These are phyloP conservation scores for Daboia siamensis DNA, from an alignment of 2,113 vertebrate genomes.

Conservation along the genomic window DNA sequence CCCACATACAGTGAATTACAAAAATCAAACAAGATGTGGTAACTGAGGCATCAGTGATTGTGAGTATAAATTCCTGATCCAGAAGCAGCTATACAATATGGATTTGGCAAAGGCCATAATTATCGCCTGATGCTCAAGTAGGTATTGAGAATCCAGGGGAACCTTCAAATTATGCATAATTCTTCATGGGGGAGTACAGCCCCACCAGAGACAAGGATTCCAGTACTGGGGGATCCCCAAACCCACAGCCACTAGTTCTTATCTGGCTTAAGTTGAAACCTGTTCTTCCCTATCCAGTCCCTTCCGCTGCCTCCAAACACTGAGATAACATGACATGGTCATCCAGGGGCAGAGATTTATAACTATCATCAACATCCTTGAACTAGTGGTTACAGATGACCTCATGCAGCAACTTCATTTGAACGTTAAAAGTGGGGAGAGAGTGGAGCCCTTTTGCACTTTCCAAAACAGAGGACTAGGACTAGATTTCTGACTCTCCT, in stretches of 20 bases:
- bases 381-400: not conserved
- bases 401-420: not conserved
- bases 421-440: not conserved
- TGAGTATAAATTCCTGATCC: not conserved
- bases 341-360: not conserved
- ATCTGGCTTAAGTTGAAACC: not conserved
- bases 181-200: not conserved
- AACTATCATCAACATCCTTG: not conserved
- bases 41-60: not conserved
- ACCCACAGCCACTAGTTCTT: not conserved
- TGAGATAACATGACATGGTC: not conserved
- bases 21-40: not conserved
- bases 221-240: not conserved
- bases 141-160: not conserved
- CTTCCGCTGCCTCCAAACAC: not conserved
- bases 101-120: not conserved
- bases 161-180: not conserved
- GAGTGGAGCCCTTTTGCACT: not conserved
- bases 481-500: not conserved
- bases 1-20: not conserved
- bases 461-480: not conserved
- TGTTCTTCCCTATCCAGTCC: not conserved
- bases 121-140: not conserved
- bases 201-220: not conserved
- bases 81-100: not conserved